Conservation (phyloP, 2,797 vertebrate species). For the Rachycentron canadum region DNA sequence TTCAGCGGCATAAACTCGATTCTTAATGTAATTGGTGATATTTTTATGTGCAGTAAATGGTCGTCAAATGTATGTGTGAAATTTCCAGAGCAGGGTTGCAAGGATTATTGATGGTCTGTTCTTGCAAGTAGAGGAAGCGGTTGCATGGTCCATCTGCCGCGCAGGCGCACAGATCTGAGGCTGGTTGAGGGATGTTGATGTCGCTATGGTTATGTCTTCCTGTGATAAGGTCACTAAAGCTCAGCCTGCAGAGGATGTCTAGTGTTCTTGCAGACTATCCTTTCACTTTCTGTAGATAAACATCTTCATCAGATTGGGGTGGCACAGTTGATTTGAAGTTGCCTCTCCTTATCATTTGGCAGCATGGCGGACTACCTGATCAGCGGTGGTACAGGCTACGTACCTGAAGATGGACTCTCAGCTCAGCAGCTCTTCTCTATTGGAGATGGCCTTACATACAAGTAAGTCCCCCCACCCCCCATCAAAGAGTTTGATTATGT, state of each 20-base stretch:
- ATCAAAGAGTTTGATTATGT: constrained; percentile 24
- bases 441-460: constrained; percentile 95
- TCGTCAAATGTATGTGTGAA: not conserved
- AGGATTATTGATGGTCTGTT: not conserved
- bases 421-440: constrained; percentile 94
- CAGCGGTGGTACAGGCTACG: constrained; percentile 94
- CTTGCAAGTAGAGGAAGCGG: not conserved
- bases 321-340: constrained; percentile 35
- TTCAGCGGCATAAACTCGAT: not conserved
- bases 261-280: constrained; percentile 23
- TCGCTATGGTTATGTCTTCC: constrained; percentile 69
- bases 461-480: constrained; percentile 84
- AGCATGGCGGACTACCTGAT: constrained; percentile 97
- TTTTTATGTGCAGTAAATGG: no score
- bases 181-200: constrained; percentile 52
- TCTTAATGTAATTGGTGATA: not conserved
- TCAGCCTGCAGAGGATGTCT: constrained; percentile 32
- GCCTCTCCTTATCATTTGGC: constrained; percentile 51
- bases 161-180: constrained; percentile 39
- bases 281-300: not conserved
- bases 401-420: constrained; percentile 93
- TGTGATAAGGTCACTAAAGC: constrained; percentile 57
- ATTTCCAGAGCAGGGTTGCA: not conserved
- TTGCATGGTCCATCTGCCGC: not conserved
- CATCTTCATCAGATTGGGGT: not conserved